These are phyloP conservation scores for Polymixis flavicincta DNA, from an alignment of 2,888 invertebrate species.

Conservation along the genomic window DNA sequence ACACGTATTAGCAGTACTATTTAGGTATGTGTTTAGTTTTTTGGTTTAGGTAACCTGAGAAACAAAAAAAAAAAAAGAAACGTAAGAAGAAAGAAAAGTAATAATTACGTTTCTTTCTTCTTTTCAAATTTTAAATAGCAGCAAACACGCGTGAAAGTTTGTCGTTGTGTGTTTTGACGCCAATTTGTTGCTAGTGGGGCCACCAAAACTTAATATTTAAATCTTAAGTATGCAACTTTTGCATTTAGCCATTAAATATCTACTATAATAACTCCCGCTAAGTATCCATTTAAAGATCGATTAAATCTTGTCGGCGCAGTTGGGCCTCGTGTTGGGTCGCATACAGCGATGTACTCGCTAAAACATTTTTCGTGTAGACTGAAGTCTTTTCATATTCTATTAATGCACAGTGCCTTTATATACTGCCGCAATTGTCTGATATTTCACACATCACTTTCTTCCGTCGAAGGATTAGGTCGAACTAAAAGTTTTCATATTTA, in stretches of 20 bases:
- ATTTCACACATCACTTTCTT: constrained; percentile 49
- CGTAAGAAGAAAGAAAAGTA: no score
- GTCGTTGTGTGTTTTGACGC: no score
- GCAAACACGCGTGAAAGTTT: background rate
- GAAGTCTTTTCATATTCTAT: constrained; percentile 25
- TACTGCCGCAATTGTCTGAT: constrained; percentile 17
- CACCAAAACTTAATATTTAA: background rate
- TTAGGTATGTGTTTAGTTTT: no score
- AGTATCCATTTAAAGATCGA: constrained; percentile 64
- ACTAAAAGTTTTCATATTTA: background rate
- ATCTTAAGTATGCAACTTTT: background rate
- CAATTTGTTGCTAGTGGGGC: background rate
- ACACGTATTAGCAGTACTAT: no score
- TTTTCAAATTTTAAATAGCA: background rate
- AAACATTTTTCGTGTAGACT: constrained; percentile 76
- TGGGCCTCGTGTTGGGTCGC: constrained; percentile 59
- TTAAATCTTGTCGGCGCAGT: constrained; percentile 67
- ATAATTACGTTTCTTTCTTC: background rate
- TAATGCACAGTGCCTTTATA: constrained; percentile 54
- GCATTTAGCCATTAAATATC: background rate
- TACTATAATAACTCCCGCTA: constrained; percentile 35
- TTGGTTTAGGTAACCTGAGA: no score
- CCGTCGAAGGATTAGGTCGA: constrained; percentile 41
- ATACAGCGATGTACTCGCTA: constrained; percentile 69
- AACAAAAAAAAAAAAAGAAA: no score